Conservation (phyloP, 2,797 vertebrate genomes). For the Peromyscus nudipes region DNA sequence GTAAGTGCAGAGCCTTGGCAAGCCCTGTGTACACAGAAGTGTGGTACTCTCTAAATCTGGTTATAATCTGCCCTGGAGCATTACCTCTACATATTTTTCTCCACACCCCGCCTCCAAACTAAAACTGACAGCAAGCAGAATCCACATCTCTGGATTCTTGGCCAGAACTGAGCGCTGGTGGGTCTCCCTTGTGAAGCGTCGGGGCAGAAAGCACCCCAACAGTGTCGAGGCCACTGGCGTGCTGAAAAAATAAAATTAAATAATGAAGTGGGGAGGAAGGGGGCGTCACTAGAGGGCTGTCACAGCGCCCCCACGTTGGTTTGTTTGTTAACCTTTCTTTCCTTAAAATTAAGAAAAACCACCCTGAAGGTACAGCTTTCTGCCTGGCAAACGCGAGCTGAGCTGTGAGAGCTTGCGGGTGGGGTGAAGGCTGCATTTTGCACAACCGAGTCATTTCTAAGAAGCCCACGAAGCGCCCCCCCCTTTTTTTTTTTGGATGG, state of each 20-base stretch:
- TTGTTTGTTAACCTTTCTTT: neutral
- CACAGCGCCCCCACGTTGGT: neutral
- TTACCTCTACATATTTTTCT: neutral
- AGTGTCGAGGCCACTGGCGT: neutral
- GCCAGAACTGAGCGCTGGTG: neutral
- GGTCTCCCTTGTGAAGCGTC: neutral
- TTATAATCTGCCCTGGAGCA: neutral
- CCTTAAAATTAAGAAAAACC: neutral
- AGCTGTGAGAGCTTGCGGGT: neutral
- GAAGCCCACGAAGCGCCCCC: neutral
- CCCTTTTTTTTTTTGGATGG: neutral
- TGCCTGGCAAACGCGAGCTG: neutral
- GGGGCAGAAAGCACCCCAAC: neutral
- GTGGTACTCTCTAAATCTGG: neutral
- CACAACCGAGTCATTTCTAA: neutral
- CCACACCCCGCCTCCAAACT: neutral
- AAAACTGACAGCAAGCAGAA: constrained; percentile 24
- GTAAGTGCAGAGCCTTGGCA: neutral
- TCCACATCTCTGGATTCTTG: neutral
- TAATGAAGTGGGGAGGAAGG: too few species aligned
- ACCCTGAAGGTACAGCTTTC: neutral
- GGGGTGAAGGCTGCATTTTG: too few species aligned
- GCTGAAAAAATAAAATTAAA: neutral
- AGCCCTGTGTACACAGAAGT: neutral
- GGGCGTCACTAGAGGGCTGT: neutral